These are phyloP conservation scores for Platichthys stellatus DNA, from an alignment of 2,113 vertebrate genomes.

Conservation along the genomic window DNA sequence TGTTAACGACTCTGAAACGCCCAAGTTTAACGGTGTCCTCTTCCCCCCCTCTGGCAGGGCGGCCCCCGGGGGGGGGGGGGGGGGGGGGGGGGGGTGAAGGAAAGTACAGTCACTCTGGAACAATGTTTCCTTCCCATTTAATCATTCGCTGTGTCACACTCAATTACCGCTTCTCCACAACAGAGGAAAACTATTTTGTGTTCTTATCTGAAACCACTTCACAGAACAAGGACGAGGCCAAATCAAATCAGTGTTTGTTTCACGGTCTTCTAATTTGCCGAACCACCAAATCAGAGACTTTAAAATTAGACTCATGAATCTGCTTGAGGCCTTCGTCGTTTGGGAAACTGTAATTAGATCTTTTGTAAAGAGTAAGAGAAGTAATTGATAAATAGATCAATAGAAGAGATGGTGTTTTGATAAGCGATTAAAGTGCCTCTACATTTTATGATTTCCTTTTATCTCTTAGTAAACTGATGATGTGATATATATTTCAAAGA, in stretches of 20 bases:
- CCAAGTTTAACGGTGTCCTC: neutral
- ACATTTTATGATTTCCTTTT: neutral
- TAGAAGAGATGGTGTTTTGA: too few relatives aligned
- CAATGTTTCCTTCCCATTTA: constrained; percentile 28
- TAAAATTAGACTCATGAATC: neutral
- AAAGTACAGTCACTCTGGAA: constrained; percentile 23
- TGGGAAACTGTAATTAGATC: neutral
- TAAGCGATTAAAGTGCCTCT: too few relatives aligned
- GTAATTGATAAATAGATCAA: neutral
- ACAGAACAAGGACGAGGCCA: neutral
- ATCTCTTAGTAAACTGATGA: neutral
- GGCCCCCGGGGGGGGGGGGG: too few relatives aligned
- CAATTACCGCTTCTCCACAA: constrained; percentile 22
- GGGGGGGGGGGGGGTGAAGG: constrained; percentile 9
- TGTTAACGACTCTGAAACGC: neutral
- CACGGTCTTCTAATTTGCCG: neutral
- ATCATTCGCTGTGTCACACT: constrained; percentile 18
- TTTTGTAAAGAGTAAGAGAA: neutral
- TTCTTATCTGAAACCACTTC: neutral
- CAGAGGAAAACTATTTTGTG: neutral
- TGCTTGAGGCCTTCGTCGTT: neutral
- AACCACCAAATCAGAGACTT: neutral
- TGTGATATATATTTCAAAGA: neutral
- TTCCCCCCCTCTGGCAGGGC: neutral
- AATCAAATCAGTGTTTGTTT: neutral